Evolutionary conservation across 92 coral and sea anemone species (phyloP).

Genomic region (Pocillopora meandrina): DNA sequence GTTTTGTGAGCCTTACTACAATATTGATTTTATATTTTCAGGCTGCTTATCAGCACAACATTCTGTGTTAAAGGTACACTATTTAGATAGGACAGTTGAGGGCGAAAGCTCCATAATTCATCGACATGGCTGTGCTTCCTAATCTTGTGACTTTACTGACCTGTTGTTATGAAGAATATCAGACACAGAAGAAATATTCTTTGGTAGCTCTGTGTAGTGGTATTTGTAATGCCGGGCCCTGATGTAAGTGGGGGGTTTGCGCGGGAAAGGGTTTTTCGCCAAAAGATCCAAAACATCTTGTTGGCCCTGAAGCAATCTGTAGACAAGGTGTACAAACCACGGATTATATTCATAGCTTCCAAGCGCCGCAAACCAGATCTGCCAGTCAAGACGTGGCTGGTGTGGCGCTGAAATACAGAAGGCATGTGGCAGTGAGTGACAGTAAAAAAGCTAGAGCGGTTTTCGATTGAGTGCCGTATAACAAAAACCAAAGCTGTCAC

Average conservation of each 20-base stretch:
- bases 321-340: conserved; percentile 93
- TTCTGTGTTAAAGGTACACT: too few species aligned
- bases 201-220: conserved; percentile 75
- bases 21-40: too few species aligned
- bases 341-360: conserved; percentile 93
- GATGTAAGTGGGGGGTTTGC: conserved; percentile 78
- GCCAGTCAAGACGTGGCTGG: conserved; percentile 99
- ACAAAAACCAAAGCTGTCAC: too few species aligned
- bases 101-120: too few species aligned
- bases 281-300: conserved; percentile 85
- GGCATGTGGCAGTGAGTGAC: neutral
- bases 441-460: neutral
- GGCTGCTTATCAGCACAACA: too few species aligned
- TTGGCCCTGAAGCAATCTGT: conserved; percentile 80
- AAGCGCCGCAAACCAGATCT: conserved; percentile 98
- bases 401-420: conserved; percentile 79
- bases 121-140: too few species aligned
- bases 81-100: too few species aligned
- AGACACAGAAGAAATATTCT: conserved; percentile 14
- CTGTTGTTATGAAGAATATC: conserved; percentile 51
- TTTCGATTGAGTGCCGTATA: neutral
- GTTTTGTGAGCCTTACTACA: too few species aligned
- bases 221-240: conserved; percentile 84
- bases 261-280: conserved; percentile 81
- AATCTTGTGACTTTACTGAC: conserved; percentile 16